Conservation (phyloP, 2,888 invertebrate species). For the Drosophila ustulata region DNA sequence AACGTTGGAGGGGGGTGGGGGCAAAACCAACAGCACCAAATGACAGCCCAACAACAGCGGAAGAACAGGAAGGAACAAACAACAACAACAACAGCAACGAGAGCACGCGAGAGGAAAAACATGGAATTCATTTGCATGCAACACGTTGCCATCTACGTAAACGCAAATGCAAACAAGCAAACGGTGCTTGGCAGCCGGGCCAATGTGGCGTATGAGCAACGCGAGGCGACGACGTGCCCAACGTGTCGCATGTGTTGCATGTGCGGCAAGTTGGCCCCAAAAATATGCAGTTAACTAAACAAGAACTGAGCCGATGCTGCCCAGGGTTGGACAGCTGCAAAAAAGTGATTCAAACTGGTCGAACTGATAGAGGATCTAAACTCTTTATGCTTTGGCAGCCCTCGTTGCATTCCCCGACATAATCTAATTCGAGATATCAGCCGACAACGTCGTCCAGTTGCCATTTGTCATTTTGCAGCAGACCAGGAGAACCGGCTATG, state of each 20-base stretch:
- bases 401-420: constrained; percentile 2
- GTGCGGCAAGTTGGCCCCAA: constrained; percentile 41
- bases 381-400: not conserved
- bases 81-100: too few species aligned
- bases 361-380: too few species aligned
- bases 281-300: constrained; percentile 58
- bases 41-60: constrained; percentile 10
- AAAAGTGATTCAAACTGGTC: not conserved
- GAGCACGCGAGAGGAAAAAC: constrained; percentile 17
- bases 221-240: constrained; percentile 28
- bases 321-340: constrained; percentile 8
- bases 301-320: constrained; percentile 19
- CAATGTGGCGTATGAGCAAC: constrained; percentile 67
- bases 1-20: not conserved
- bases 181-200: constrained; percentile 16
- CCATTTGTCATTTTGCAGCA: not conserved
- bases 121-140: constrained; percentile 78
- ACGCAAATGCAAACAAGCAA: constrained; percentile 38
- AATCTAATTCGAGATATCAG: constrained; percentile 62
- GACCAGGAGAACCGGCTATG: not conserved
- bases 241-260: constrained; percentile 55
- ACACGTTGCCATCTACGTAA: constrained; percentile 67
- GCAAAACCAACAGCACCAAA: constrained; percentile 31
- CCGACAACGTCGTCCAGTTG: constrained; percentile 40
- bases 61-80: constrained; percentile 13